Percentiles rank a stretch among this genome's conserved stretches.
Conservation (phyloP, 92 coral and sea anemone species). For the Zoanthus gigantus region DNA sequence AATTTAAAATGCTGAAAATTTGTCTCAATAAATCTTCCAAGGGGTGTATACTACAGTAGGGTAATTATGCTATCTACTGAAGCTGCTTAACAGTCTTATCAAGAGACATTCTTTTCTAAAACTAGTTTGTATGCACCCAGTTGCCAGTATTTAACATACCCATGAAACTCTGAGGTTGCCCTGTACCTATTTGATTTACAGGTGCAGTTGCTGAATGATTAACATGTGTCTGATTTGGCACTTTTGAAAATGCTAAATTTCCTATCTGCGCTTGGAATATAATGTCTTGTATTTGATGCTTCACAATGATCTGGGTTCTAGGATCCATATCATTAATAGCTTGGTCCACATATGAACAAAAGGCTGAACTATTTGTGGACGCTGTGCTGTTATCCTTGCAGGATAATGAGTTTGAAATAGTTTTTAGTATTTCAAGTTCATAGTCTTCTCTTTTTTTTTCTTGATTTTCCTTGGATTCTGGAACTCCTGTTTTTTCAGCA, state of each 20-base stretch:
- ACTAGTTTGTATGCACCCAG: conserved; percentile 4
- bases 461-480: neutral
- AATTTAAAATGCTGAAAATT: too few species aligned
- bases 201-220: conserved; percentile 10
- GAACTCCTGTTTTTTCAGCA: too few species aligned
- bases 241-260: conserved; percentile 14
- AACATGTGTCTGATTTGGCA: conserved; percentile 20
- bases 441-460: too few species aligned
- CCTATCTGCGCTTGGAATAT: conserved; percentile 10
- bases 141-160: conserved; percentile 13
- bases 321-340: conserved; percentile 18
- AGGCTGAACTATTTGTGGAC: neutral
- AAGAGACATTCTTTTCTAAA: neutral
- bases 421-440: conserved; percentile 13
- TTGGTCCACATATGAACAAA: neutral
- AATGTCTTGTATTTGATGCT: conserved; percentile 19
- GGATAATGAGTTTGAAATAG: conserved; percentile 13
- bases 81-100: too few species aligned
- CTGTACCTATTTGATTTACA: neutral
- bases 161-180: conserved; percentile 3
- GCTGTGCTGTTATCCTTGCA: neutral
- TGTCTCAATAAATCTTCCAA: too few species aligned
- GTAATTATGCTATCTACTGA: too few species aligned
- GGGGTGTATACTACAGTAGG: too few species aligned
- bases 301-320: neutral